Conservation (phyloP, 2,797 vertebrate species). For the Rhinichthys osculus region DNA sequence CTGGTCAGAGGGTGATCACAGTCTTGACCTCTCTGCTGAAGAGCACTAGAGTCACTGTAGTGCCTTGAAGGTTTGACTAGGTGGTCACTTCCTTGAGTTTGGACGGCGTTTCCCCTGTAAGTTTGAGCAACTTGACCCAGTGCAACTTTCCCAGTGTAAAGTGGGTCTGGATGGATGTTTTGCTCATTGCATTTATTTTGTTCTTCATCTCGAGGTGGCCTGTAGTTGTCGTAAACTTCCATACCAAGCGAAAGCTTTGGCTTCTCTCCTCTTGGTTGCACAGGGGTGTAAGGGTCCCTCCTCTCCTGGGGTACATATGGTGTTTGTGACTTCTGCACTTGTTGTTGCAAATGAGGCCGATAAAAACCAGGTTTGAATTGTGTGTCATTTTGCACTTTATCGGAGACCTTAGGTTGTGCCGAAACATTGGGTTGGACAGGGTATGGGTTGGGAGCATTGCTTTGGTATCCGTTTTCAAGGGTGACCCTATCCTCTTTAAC, state of each 20-base stretch:
- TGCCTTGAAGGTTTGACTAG: slow-evolving; percentile 67
- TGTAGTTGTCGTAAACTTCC: slow-evolving; percentile 61
- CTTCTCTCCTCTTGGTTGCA: slow-evolving; percentile 71
- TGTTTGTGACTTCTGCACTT: slow-evolving; percentile 57
- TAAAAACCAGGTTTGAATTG: slow-evolving; percentile 70
- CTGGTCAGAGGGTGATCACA: slow-evolving; percentile 77
- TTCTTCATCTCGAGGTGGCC: slow-evolving; percentile 65
- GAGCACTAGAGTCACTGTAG: slow-evolving; percentile 59
- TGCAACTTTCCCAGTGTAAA: slow-evolving; percentile 67
- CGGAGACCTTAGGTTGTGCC: slow-evolving; percentile 60
- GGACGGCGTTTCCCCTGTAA: slow-evolving; percentile 50
- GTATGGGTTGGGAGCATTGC: slow-evolving; percentile 60
- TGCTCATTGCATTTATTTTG: slow-evolving; percentile 66
- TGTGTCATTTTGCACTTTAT: slow-evolving; percentile 72
- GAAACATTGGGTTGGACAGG: slow-evolving; percentile 38
- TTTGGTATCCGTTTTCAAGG: slow-evolving; percentile 85
- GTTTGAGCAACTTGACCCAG: slow-evolving; percentile 68
- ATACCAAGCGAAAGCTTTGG: slow-evolving; percentile 59
- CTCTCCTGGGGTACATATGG: slow-evolving; percentile 62
- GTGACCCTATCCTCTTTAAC: slow-evolving; percentile 49
- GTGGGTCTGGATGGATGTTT: slow-evolving; percentile 64
- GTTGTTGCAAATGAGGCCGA: slow-evolving; percentile 68
- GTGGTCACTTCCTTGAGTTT: slow-evolving; percentile 61
- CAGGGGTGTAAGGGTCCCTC: slow-evolving; percentile 64
- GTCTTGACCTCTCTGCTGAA: slow-evolving; percentile 65